phyloP scores from a whole-genome alignment of 2,113 vertebrate genomes.

The Nesoenas mayeri region DNA sequence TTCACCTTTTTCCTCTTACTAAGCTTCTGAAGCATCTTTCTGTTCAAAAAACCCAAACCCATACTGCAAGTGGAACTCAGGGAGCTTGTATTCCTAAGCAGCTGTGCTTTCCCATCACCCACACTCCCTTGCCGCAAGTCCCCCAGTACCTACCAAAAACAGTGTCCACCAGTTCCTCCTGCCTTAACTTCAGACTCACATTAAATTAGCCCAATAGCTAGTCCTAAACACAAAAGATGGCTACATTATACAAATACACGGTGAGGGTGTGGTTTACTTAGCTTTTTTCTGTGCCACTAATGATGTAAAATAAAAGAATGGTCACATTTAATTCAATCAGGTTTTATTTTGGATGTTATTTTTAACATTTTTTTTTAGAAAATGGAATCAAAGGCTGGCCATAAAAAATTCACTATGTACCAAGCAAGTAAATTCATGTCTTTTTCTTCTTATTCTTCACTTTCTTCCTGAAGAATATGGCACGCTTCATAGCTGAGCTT shows the following conservation, averaged over 20 bases:
- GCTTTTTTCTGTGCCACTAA: not conserved
- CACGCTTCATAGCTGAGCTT: constrained; percentile 46
- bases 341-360: constrained; percentile 5
- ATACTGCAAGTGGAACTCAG: not conserved
- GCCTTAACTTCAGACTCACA: not conserved
- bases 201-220: not conserved
- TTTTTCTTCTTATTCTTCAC: constrained; percentile 60
- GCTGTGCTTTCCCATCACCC: rapidly evolving
- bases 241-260: rapidly evolving
- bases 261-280: not conserved
- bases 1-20: too few relatives aligned
- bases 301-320: rapidly evolving
- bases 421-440: constrained; percentile 38
- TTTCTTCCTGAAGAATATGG: constrained; percentile 37
- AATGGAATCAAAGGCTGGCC: constrained; percentile 31
- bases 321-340: not conserved
- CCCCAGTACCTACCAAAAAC: not conserved
- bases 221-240: too few relatives aligned
- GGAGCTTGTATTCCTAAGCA: not conserved
- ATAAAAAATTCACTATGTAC: constrained; percentile 22
- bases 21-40: not conserved
- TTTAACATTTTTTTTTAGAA: not conserved
- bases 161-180: not conserved
- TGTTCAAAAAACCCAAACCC: not conserved
- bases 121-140: not conserved